Evolutionary conservation across 2,888 invertebrate species (phyloP), one percentile per base, ranked within the genome.

Genomic region (Acanthopleura granulata): DNA sequence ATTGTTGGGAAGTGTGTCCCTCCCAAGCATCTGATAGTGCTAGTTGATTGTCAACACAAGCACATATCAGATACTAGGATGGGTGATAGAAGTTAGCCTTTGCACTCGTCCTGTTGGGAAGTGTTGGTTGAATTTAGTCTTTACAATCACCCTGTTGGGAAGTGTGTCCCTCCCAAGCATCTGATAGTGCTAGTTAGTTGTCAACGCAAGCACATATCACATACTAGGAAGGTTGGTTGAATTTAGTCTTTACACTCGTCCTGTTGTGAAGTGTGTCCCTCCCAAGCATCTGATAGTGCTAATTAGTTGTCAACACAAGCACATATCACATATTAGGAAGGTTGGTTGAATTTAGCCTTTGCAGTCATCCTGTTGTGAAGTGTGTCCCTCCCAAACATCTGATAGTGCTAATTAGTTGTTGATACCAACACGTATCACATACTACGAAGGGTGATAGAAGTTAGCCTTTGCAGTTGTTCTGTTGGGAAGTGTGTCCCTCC

Each of bases 211-310:
- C 57, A 57, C 57, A 57, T 57, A 57, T 6, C 57, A n/a, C 6
- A 57, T 57, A 57, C 57, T n/a, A 57, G 57, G 57, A 57, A 57
- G 57, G n/a, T n/a, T n/a, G n/a, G n/a, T n/a, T 18, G 57, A 57
- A n/a, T 57, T 57, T n/a, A 57, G 12, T 57, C 57, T 57, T n/a
- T 4, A 57, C 3, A 22, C 3, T 57, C 18, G 6, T 57, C 57
- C 3, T 9, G 57, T 57, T n/a, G 18, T 57, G 57, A n/a, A 57
- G 57, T 57, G 18, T n/a, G 57, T 12, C 57, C 57, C 57, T 57
- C 57, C 57, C 57, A n/a, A 57, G 57, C 57, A 57, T 57, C 57
- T 57, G 57, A 57, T 57, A 57, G 57, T 57, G 57, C 57, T 57
- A 57, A 12, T 57, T 57, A 18, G 22, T 57, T 57, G 18, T 18